phyloP scores from a whole-genome alignment of 1,140 invertebrate species.

The Drosophila quadrilineata region DNA sequence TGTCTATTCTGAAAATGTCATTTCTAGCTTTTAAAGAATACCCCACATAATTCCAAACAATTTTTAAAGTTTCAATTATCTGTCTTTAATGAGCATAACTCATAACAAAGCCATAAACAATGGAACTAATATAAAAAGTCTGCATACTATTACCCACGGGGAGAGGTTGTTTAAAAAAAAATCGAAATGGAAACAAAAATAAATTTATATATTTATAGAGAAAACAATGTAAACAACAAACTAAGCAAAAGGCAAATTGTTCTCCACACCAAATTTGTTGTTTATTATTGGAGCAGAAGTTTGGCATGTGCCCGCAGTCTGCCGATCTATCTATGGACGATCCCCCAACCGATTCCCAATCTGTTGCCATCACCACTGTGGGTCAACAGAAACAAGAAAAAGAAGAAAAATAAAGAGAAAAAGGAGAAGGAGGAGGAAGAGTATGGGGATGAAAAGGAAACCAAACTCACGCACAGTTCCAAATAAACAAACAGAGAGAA shows the following conservation, averaged over 20 bases:
- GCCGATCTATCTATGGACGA: too few species aligned
- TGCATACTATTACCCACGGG: not conserved
- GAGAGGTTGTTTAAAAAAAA: not conserved
- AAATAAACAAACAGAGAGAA: not conserved
- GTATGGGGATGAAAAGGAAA: too few species aligned
- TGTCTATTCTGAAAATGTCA: too few species aligned
- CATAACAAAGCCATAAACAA: too few species aligned
- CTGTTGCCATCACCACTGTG: constrained; percentile 8
- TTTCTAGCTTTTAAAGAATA: too few species aligned
- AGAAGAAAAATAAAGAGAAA: too few species aligned
- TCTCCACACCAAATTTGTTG: constrained; percentile 37
- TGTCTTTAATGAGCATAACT: too few species aligned
- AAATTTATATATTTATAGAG: constrained; percentile 11
- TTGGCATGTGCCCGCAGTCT: constrained; percentile 38
- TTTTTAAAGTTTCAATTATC: too few species aligned
- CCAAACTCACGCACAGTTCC: constrained; percentile 20
- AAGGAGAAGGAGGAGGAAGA: too few species aligned
- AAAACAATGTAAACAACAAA: constrained; percentile 41
- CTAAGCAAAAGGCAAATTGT: constrained; percentile 1
- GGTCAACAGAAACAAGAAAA: constrained; percentile 31
- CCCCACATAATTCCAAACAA: too few species aligned
- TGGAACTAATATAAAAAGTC: too few species aligned
- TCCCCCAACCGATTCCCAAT: not conserved
- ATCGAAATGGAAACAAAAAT: constrained; percentile 8
- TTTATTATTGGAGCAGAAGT: constrained; percentile 33